phyloP scores from a whole-genome alignment of 2,113 vertebrate species.

The Blennius ocellaris region DNA sequence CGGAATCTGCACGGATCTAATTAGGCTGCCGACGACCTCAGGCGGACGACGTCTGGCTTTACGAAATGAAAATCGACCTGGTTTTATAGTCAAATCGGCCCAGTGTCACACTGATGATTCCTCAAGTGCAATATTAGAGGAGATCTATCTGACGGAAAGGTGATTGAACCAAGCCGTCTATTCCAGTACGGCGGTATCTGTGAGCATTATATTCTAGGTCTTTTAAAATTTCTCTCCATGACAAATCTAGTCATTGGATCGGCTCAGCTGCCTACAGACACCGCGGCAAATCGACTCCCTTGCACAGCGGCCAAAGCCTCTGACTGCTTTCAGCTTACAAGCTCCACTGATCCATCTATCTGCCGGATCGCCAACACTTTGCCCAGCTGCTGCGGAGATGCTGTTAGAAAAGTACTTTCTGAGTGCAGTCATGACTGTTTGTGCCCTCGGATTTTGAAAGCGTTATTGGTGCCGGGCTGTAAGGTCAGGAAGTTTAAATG shows the following conservation, averaged over 20 bases:
- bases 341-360: slow-evolving; percentile 52
- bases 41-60: no score
- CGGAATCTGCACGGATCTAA: no score
- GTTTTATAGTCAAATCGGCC: no score
- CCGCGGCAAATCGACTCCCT: slow-evolving; percentile 41
- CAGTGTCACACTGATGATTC: background rate
- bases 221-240: slow-evolving; percentile 27
- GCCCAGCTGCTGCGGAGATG: slow-evolving; percentile 37
- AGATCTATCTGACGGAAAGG: background rate
- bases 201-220: slow-evolving; percentile 12
- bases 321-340: slow-evolving; percentile 50
- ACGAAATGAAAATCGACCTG: no score
- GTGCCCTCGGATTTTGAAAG: background rate
- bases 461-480: background rate
- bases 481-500: background rate
- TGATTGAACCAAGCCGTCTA: background rate
- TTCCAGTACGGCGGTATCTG: background rate
- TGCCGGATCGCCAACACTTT: slow-evolving; percentile 33
- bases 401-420: slow-evolving; percentile 13
- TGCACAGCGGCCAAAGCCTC: slow-evolving; percentile 20
- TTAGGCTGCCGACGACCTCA: no score
- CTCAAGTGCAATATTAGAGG: background rate
- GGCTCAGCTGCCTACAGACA: slow-evolving; percentile 43
- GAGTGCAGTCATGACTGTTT: background rate
- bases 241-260: slow-evolving; percentile 43